A percentile compares a stretch with the other conserved stretches of the same genome.
phyloP scores from a whole-genome alignment of 2,797 vertebrate species.

The Coregonus suidteri region DNA sequence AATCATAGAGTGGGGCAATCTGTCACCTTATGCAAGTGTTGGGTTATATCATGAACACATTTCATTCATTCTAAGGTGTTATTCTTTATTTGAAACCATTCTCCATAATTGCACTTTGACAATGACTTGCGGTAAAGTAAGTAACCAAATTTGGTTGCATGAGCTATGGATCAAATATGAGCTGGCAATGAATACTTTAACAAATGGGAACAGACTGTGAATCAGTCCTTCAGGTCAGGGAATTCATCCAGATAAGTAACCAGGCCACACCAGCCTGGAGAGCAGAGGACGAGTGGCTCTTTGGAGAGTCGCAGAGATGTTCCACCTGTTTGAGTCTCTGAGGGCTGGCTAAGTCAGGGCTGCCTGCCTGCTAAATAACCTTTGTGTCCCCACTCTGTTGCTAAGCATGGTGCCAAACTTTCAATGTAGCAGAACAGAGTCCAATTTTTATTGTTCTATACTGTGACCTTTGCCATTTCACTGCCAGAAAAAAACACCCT shows the following conservation, averaged over 20 bases:
- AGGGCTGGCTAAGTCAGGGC: conserved; percentile 57
- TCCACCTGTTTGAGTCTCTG: conserved; percentile 58
- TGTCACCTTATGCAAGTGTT: conserved; percentile 58
- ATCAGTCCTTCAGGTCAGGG: conserved; percentile 52
- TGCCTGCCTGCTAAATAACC: conserved; percentile 55
- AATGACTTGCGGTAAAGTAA: not conserved
- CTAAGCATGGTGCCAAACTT: conserved; percentile 55
- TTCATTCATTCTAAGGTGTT: not conserved
- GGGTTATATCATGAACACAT: conserved; percentile 12
- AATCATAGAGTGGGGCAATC: conserved; percentile 67
- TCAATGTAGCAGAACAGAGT: conserved; percentile 42
- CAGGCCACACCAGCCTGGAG: conserved; percentile 41
- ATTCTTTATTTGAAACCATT: conserved; percentile 10
- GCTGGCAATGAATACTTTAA: no score
- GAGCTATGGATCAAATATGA: not conserved
- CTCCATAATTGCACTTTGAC: not conserved
- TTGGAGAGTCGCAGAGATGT: conserved; percentile 56
- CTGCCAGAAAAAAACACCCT: not conserved
- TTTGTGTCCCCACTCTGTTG: conserved; percentile 53
- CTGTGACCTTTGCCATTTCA: conserved; percentile 20
- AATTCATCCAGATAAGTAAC: conserved; percentile 48
- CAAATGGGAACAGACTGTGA: not conserved
- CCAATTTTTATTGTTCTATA: conserved; percentile 39
- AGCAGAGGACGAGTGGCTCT: conserved; percentile 49
- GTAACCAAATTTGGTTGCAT: not conserved